Evolutionary conservation across 2,797 vertebrate species (phyloP).

Genomic region (Botia almorhae): DNA sequence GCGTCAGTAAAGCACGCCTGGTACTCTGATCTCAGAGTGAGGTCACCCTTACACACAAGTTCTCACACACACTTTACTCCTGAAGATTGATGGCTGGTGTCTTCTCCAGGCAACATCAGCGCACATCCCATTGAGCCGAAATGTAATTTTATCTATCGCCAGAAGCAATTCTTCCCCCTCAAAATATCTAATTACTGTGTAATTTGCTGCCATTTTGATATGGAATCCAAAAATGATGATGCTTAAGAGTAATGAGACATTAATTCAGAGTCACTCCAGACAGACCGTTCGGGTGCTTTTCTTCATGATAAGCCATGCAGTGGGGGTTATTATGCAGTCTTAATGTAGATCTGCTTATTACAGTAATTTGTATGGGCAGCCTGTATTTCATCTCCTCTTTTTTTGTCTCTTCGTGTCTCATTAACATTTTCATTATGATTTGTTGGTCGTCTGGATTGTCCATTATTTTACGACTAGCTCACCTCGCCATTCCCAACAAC

Average conservation of each 20-base stretch:
- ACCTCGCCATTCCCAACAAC: constrained; percentile 41
- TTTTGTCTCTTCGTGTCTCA: constrained; percentile 75
- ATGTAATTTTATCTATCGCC: constrained; percentile 75
- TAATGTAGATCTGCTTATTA: constrained; percentile 80
- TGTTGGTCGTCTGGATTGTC: constrained; percentile 66
- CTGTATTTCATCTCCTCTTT: constrained; percentile 73
- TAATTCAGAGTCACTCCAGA: constrained; percentile 77
- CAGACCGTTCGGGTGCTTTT: constrained; percentile 71
- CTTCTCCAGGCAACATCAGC: constrained; percentile 58
- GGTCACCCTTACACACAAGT: constrained; percentile 55
- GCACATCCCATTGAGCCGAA: constrained; percentile 59
- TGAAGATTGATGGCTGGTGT: constrained; percentile 62
- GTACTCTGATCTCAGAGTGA: constrained; percentile 46
- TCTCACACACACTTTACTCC: constrained; percentile 41
- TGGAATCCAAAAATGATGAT: constrained; percentile 79
- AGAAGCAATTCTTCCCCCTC: constrained; percentile 70
- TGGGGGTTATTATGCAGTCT: constrained; percentile 75
- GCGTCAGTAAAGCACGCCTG: constrained; percentile 43
- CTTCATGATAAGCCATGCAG: constrained; percentile 69
- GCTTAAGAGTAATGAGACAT: constrained; percentile 79
- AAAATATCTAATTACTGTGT: constrained; percentile 79
- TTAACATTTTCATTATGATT: constrained; percentile 73
- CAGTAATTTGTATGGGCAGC: constrained; percentile 75
- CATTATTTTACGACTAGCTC: constrained; percentile 36
- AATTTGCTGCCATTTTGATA: constrained; percentile 79